Percentiles rank a stretch among this genome's conserved stretches.
Evolutionary conservation across 2,113 vertebrate genomes (phyloP).

Genomic region (Strix aluco): DNA sequence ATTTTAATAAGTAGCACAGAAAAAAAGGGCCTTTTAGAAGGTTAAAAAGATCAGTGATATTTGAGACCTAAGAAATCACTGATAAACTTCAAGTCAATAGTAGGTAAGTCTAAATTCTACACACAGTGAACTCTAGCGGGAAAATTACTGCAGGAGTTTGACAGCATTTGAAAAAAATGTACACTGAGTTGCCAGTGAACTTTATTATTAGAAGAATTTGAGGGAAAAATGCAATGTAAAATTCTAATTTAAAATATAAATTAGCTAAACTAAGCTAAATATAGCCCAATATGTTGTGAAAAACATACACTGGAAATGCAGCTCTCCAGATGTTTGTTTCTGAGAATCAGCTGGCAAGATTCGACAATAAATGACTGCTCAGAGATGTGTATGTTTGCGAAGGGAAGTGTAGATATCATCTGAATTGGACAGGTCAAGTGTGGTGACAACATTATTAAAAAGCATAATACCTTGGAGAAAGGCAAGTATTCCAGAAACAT

Average conservation of each 20-base stretch:
- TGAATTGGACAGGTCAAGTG: constrained; percentile 70
- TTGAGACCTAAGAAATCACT: constrained; percentile 63
- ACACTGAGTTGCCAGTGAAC: not conserved
- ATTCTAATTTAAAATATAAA: constrained; percentile 16
- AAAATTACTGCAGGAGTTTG: constrained; percentile 26
- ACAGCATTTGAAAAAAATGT: constrained; percentile 25
- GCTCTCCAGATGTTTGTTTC: constrained; percentile 41
- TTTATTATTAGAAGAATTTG: constrained; percentile 6
- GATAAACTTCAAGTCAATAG: constrained; percentile 66
- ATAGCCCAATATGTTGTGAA: not conserved
- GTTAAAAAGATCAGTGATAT: constrained; percentile 66
- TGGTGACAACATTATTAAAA: constrained; percentile 65
- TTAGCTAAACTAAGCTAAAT: not conserved
- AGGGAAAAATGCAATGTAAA: not conserved
- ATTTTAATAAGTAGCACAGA: constrained; percentile 55
- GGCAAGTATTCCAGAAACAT: constrained; percentile 47
- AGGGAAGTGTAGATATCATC: constrained; percentile 63
- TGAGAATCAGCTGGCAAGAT: constrained; percentile 36
- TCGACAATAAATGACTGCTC: constrained; percentile 45
- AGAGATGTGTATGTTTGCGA: constrained; percentile 38
- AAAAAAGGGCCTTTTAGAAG: constrained; percentile 39
- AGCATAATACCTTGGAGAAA: constrained; percentile 58
- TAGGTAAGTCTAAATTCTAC: constrained; percentile 64
- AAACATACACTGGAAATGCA: not conserved
- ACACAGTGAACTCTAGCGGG: constrained; percentile 33